Base-by-base conservation (phyloP, 2,113 vertebrate genomes). In the Catharus minimus region DNA sequence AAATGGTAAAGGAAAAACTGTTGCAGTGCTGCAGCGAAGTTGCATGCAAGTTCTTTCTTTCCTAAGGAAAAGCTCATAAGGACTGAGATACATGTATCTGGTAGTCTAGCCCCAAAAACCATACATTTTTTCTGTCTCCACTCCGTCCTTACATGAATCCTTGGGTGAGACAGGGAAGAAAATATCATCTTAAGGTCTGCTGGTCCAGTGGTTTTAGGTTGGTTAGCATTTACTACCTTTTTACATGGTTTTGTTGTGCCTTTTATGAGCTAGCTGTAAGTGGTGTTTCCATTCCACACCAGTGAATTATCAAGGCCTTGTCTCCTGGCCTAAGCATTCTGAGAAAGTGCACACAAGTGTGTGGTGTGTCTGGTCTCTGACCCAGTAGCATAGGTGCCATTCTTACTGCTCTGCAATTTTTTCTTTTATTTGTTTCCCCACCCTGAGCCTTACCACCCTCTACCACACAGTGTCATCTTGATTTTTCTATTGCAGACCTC, bases 401-500 rank as follows among this genome's bases (percentile, higher is more conserved):
- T 57, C n/a, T 71, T 79, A 50, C 11, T 46, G 11, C 5, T 71
- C 9, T 76, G 53, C 8, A 39, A 0, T 50, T 86, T 82, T 33
- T 85, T 5, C 5, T 53, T 81, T 43, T 36, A 36, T 38, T 58
- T 39, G 2, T 64, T 60, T 4, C 3, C 13, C 11, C 13, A 75
- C 15, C 4, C 36, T 57, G 39, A 43, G 13, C 17, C 66, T 73
- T 49, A 5, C 1, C 3, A 1, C 0, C 1, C 10, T 67, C 14
- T 17, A 49, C 28, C 16, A 64, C 1, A 2, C 5, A 56, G n/a
- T 27, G 18, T 12, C 14, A 21, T 58, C 49, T 47, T 60, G 49
- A 55, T 7, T 71, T 58, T 46, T 67, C 19, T 64, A 7, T 43
- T 82, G 7, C 13, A 61, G 13, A 28, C 55, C 20, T 64, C 20